These are phyloP conservation scores for Scartelaos histophorus DNA, from an alignment of 2,113 vertebrate genomes.

Conservation along the genomic window DNA sequence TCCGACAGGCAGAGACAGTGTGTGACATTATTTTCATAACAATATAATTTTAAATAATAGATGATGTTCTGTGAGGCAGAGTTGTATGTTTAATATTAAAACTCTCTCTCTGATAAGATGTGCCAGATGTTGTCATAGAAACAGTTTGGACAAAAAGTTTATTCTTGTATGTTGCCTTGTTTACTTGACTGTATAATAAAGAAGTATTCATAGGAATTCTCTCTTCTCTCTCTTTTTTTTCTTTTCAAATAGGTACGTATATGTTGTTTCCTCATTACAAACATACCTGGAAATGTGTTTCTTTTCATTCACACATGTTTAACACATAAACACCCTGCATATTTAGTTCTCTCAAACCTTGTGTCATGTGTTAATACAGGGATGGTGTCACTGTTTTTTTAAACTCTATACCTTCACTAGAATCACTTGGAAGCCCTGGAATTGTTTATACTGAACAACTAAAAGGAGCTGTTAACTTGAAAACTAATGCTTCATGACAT, in stretches of 20 bases:
- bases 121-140: conserved; percentile 5
- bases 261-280: too few relatives aligned
- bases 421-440: too few relatives aligned
- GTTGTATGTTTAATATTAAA: conserved; percentile 9
- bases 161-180: background rate
- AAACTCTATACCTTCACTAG: too few relatives aligned
- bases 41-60: background rate
- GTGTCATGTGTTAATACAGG: too few relatives aligned
- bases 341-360: too few relatives aligned
- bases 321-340: too few relatives aligned
- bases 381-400: too few relatives aligned
- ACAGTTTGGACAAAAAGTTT: background rate
- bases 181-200: background rate
- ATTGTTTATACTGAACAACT: too few relatives aligned
- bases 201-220: background rate
- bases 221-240: background rate
- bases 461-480: too few relatives aligned
- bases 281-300: too few relatives aligned
- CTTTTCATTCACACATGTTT: too few relatives aligned
- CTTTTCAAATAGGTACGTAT: background rate
- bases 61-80: conserved; percentile 8
- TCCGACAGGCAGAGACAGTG: background rate
- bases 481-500: too few relatives aligned
- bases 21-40: background rate
- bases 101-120: background rate